Evolutionary conservation across 2,888 invertebrate genomes (phyloP), one percentile per base, ranked within the genome.

Genomic region (Diploptera punctata): DNA sequence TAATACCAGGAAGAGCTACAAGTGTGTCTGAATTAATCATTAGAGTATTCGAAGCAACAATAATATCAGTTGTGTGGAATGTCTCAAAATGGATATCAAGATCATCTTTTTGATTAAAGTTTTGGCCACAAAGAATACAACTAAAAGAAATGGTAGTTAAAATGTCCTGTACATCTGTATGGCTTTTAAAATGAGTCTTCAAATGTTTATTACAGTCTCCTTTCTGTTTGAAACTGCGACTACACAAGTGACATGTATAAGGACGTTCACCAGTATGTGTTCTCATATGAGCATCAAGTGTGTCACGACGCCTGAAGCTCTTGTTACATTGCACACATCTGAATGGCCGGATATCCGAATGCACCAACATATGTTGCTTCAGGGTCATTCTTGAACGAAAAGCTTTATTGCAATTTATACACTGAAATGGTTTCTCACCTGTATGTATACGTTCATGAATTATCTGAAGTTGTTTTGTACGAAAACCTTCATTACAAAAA

Each of bases 401-500:
- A 13, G 75, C 75, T 54, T 68, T 74, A 13, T 24, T 31, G 62
- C 77, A 77, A 18, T 70, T 49, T 43, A 62, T 38, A 54, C 77
- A 77, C 19, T 61, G 24, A 52, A 73, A 77, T 24, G 77, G 77
- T 47, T 73, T 73, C 24, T 73, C 73, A 1, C 72, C 74, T 3
- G 76, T 74, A 67, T 81, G 81, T 1, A 78, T 76, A 65, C 80
- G 80, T 73, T 80, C 77, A 65, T 81, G 81, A 10, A 79, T 77
- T 67, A 79, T 79, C 9, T 78, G 76, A 54, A 79, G 81, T 68
- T 80, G 80, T 67, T 81, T 80, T 3, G 79, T 78, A 74, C 79
- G 75, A 75, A 79, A 79, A 52, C 76, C 75, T 73, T 81, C 81
- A 24, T 79, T 77, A 73, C 82, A 83, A n/a, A 80, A 76, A 2